Conservation (phyloP, 2,797 vertebrate species). For the Notolepis coatsorum region DNA sequence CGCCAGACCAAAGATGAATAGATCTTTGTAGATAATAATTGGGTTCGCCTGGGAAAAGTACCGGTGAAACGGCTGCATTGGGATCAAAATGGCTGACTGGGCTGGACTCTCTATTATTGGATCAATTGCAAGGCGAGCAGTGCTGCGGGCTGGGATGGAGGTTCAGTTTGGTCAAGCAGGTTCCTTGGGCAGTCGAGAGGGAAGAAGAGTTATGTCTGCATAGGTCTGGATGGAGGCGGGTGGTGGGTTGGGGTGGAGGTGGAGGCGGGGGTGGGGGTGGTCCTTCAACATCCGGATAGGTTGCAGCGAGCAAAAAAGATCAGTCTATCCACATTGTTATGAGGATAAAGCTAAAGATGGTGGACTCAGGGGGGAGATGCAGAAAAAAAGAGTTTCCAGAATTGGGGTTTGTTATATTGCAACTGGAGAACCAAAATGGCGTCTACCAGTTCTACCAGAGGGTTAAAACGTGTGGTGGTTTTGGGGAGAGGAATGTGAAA, state of each 20-base stretch:
- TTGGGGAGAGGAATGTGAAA: too few relatives aligned
- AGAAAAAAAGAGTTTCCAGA: slow-evolving; percentile 19
- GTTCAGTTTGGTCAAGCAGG: slow-evolving; percentile 19
- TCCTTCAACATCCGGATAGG: slow-evolving; percentile 11
- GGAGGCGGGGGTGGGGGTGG: neutral
- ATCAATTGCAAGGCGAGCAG: slow-evolving; percentile 32
- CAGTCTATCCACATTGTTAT: slow-evolving; percentile 31
- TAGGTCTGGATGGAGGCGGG: too few relatives aligned
- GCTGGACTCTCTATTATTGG: too few relatives aligned
- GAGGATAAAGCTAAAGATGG: slow-evolving; percentile 18
- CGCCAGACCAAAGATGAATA: slow-evolving; percentile 37
- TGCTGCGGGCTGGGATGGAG: slow-evolving; percentile 59
- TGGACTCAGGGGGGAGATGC: slow-evolving; percentile 11
- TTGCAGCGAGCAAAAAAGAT: slow-evolving; percentile 53
- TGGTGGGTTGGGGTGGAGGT: neutral
- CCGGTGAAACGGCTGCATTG: slow-evolving; percentile 15
- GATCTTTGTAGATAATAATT: slow-evolving; percentile 2
- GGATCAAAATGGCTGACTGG: slow-evolving; percentile 57
- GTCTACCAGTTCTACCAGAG: slow-evolving; percentile 26
- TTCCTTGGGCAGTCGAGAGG: too few relatives aligned
- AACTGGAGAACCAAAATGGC: slow-evolving; percentile 20
- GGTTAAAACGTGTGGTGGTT: too few relatives aligned
- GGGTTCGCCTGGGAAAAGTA: too few relatives aligned
- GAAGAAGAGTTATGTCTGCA: too few relatives aligned
- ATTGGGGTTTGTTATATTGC: slow-evolving; percentile 10